Evolutionary conservation across 2,113 vertebrate genomes (phyloP), one percentile per base, ranked within the genome.

Genomic region (Numenius arquata): DNA sequence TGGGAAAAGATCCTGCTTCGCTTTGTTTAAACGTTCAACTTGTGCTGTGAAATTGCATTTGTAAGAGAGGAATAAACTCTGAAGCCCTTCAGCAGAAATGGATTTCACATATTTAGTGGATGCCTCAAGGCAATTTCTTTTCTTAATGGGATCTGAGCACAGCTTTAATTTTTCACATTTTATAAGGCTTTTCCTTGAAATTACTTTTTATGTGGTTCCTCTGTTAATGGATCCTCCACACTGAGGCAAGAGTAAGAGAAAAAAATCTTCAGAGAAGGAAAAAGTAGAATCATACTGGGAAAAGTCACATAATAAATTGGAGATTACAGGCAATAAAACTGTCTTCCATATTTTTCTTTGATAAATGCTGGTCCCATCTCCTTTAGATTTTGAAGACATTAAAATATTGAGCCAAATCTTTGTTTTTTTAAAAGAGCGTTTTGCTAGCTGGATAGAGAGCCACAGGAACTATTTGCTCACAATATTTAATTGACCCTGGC

Each of bases 91-190:
- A 95, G 96, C 76, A 90, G 94, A 95, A 94, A 96, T 95, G 87
- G 91, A 97, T 97, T 96, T 97, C 96, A 95, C 96, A 84, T 98
- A 97, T 97, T 97, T 97, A 97, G 96, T 82, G 73, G 75, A 88
- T 96, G 94, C 95, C 96, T 70, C 30, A 80, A 97, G 96, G 97
- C 95, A 95, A 91, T 97, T 97, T 97, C 96, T 97, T 97, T 97
- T 95, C 89, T 97, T 96, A 87, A 96, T 85, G 94, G 92, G 85
- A 83, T 77, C 93, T 96, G 90, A 94, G 75, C 81, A 93, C 66
- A 72, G 75, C 91, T 98, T 97, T 97, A 98, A 96, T 96, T 97
- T 97, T 96, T 96, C 93, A 97, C 93, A 77, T 95, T 97, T 97
- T 97, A 95, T 91, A 96, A 95, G 83, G 53, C 70, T 94, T 94